Evolutionary conservation across 1,140 invertebrate species (phyloP), one percentile per base, ranked within the genome.

Genomic region (Drosophila tsacasi): DNA sequence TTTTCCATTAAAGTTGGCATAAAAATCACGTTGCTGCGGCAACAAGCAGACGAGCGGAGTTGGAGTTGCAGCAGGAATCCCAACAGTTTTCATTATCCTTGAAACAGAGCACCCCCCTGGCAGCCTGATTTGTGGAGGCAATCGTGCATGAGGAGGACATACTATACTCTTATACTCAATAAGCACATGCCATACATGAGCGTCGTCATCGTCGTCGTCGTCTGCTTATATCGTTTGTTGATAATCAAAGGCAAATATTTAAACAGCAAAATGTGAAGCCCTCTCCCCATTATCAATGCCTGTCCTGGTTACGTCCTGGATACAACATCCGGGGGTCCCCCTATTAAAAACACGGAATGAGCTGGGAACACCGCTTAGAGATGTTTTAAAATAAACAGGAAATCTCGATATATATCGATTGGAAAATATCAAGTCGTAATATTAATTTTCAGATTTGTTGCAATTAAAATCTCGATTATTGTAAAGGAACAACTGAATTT

Each of bases 201-300:
- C 50, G n/a, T 6, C 47, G 25, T 50, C 12, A 13, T 21, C 52
- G 1, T 52, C 13, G 19, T 21, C 50, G 3, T 52, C 27, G 30
- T 40, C 49, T 87, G 59, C 77, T 60, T 50, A 83, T 81, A 78
- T 66, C 75, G 69, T 66, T 79, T 89, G 73, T 79, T 69, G 67
- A 90, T 89, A 89, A 89, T 89, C 85, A 89, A 85, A 83, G 82
- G 78, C 84, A 89, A 89, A 89, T 89, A 90, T 89, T 89, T 90
- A 90, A 87, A 84, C 81, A 84, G 83, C 67, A 66, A 86, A 72
- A 72, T 81, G 67, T 83, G 80, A 35, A 25, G n/a, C 15, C 15
- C 37, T 1, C 15, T 7, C 12, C n/a, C 35, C n/a, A 17, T 57
- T 57, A 39, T 23, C 21, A 37, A 37, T 57, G 19, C 21, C 52